phyloP scores from a whole-genome alignment of 2,888 invertebrate species.

The Auanema sp. region DNA sequence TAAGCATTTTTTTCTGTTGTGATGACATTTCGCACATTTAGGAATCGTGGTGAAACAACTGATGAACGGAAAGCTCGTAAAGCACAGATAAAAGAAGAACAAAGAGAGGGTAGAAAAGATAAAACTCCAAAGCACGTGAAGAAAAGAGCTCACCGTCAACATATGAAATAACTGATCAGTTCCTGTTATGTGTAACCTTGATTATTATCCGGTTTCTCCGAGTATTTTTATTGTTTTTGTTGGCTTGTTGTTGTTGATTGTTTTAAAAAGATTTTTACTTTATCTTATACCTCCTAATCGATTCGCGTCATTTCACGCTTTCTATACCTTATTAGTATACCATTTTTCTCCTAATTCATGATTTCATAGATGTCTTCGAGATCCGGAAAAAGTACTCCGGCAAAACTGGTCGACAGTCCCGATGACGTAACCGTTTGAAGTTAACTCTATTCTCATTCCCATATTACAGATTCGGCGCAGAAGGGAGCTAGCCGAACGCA shows the following conservation, averaged over 20 bases:
- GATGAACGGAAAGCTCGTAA: slow-evolving; percentile 71
- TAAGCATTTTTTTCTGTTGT: slow-evolving; percentile 4
- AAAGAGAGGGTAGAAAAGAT: slow-evolving; percentile 82
- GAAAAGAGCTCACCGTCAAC: slow-evolving; percentile 76
- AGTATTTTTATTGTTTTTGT: slow-evolving; percentile 15
- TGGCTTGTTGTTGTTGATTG: slow-evolving; percentile 9
- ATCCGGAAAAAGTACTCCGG: neutral
- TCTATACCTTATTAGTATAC: neutral
- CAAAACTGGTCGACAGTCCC: slow-evolving; percentile 1
- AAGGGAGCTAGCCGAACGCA: slow-evolving; percentile 42
- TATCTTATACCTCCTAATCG: no score
- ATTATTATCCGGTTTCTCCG: slow-evolving; percentile 5
- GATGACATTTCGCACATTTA: slow-evolving; percentile 10
- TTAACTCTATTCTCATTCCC: neutral
- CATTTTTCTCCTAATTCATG: neutral
- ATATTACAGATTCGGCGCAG: slow-evolving; percentile 38
- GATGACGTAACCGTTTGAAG: slow-evolving; percentile 7
- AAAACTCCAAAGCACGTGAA: slow-evolving; percentile 93
- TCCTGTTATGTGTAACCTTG: neutral
- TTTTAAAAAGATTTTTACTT: slow-evolving; percentile 15
- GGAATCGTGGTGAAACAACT: slow-evolving; percentile 37
- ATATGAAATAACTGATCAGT: slow-evolving; percentile 38
- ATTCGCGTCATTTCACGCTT: neutral
- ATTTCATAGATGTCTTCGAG: slow-evolving; percentile 4
- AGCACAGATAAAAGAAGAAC: slow-evolving; percentile 82